Evolutionary conservation across 2,888 invertebrate genomes (phyloP).

Genomic region (Pristionchus exspectatus): DNA sequence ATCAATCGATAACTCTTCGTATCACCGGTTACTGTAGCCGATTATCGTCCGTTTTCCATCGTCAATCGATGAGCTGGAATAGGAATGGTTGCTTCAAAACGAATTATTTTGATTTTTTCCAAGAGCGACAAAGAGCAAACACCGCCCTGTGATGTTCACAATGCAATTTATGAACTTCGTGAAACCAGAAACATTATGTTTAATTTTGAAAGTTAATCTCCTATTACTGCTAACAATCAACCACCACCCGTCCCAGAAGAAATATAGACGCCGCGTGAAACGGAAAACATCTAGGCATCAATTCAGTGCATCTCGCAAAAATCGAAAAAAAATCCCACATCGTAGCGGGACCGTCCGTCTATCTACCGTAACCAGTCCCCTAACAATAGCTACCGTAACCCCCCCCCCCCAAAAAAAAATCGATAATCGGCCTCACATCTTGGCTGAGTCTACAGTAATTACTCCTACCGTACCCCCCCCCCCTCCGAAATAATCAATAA

Average conservation of each 20-base stretch:
- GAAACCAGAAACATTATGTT: neutral
- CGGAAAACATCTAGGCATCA: no score
- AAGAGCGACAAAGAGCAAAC: no score
- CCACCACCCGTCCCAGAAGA: no score
- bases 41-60: slow-evolving; percentile 43
- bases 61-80: slow-evolving; percentile 38
- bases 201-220: no score
- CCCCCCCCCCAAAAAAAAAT: neutral
- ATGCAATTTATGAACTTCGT: neutral
- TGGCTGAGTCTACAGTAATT: neutral
- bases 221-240: no score
- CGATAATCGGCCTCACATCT: slow-evolving; percentile 30
- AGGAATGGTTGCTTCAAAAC: no score
- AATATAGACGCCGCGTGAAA: no score
- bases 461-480: no score
- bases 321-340: no score
- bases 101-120: neutral
- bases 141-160: no score
- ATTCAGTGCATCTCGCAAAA: no score
- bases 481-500: neutral
- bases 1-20: slow-evolving; percentile 28
- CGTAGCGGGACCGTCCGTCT: slow-evolving; percentile 87
- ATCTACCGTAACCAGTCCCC: slow-evolving; percentile 81
- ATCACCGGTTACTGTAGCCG: neutral
- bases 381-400: neutral